Conservation (phyloP, 2,113 vertebrate genomes). For the Thomomys bottae region DNA sequence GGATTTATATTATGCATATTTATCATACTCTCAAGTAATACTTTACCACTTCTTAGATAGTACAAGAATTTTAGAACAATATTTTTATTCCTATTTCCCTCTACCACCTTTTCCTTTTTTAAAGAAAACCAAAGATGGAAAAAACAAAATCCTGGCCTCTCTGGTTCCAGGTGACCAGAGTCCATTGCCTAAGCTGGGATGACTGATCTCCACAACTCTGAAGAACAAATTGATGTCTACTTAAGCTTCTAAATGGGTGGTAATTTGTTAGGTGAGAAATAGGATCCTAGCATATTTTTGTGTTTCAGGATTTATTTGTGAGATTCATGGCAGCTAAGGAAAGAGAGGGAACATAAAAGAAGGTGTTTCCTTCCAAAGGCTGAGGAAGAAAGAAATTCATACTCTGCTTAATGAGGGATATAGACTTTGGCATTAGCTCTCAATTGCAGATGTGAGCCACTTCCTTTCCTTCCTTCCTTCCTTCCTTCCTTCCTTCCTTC, state of each 20-base stretch:
- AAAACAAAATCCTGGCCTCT: not conserved
- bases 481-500: too few species aligned
- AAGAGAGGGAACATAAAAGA: not conserved
- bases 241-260: not conserved
- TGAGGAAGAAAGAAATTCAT: not conserved
- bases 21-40: not conserved
- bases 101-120: rapidly evolving
- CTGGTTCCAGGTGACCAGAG: not conserved
- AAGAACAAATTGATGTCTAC: not conserved
- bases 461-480: not conserved
- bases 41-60: not conserved
- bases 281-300: not conserved
- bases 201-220: not conserved
- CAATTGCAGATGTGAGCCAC: not conserved
- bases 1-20: not conserved
- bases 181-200: not conserved
- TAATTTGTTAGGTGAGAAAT: not conserved
- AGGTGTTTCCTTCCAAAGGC: not conserved
- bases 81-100: not conserved
- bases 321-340: not conserved
- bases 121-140: not conserved
- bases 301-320: not conserved
- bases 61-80: too few species aligned
- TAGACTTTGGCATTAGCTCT: not conserved
- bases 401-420: not conserved